Evolutionary conservation across 2,888 invertebrate species (phyloP), one percentile per base, ranked within the genome.

Genomic region (Pseudeuparius sepicola): DNA sequence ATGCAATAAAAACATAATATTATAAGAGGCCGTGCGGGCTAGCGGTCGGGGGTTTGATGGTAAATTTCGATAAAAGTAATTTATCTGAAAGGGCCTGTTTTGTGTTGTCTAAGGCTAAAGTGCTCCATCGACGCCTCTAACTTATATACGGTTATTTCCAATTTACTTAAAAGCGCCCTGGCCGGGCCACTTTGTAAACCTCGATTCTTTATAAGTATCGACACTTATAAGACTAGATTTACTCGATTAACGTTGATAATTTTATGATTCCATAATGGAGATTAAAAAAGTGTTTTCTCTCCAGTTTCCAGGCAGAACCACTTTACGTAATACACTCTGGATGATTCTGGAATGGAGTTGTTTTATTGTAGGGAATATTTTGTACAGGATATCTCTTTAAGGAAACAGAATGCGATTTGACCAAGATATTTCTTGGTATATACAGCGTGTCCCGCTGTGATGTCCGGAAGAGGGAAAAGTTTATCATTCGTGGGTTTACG

Each of bases 151-250:
- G 52, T 53, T 53, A 54, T 53, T 59, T 60, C 54, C 61, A 61
- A 61, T 61, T 60, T 61, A 56, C 55, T 57, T 61, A 61, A 61
- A 60, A 61, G 60, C 54, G 53, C 53, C 48, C 52, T 54, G 55
- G 57, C 54, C 56, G 53, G 60, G 60, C 55, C 57, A 59, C 54
- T 61, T 58, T 59, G 57, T 57, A 55, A 54, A 58, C 53, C 52
- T 53, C 52, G 51, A 51, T 51, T 47, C 54, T 55, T 57, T 55
- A 60, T 53, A 55, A 56, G 56, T 56, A 60, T 60, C 59, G 59
- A 60, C 60, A 59, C 57, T 59, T 31, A 7, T 20, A 20, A 20
- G 7, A 45, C 51, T 54, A n/a, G n/a, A n/a, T n/a, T 53, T 50
- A 51, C 49, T 51, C 49, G 49, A 53, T 54, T 51, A 51, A 43